Conservation (phyloP, 2,797 vertebrate genomes). For the Kryptolebias ocellatus region DNA sequence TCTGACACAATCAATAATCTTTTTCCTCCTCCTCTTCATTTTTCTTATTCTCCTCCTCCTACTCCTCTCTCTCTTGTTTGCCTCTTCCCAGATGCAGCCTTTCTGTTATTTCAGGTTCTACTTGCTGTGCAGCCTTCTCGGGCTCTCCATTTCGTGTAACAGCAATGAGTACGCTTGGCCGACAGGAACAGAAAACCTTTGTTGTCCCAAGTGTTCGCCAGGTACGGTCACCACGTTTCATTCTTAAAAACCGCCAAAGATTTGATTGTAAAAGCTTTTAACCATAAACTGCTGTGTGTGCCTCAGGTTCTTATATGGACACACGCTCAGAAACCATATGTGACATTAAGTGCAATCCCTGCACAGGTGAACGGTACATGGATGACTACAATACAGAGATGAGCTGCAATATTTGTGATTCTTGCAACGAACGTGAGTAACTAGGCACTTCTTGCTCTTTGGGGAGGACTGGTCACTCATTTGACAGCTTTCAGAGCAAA, state of each 20-base stretch:
- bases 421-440: slow-evolving; percentile 67
- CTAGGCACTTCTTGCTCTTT: slow-evolving; percentile 4
- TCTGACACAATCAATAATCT: not conserved
- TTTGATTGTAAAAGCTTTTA: not conserved
- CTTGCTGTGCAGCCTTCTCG: slow-evolving; percentile 37
- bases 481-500: no score
- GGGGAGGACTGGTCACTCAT: not conserved
- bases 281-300: slow-evolving; percentile 5
- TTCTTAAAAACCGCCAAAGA: not conserved
- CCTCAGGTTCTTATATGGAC: slow-evolving; percentile 44
- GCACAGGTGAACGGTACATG: not conserved
- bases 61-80: not conserved
- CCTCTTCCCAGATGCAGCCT: slow-evolving; percentile 62
- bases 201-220: slow-evolving; percentile 74
- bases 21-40: not conserved
- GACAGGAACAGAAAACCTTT: accelerated
- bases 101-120: slow-evolving; percentile 21
- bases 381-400: not conserved
- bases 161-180: not conserved
- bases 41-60: not conserved
- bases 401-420: slow-evolving; percentile 17
- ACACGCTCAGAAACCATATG: accelerated
- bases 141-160: slow-evolving; percentile 34
- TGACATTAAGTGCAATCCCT: accelerated
- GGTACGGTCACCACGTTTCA: slow-evolving; percentile 58